phyloP scores from a whole-genome alignment of 2,113 vertebrate genomes.

The Miniopterus natalensis region DNA sequence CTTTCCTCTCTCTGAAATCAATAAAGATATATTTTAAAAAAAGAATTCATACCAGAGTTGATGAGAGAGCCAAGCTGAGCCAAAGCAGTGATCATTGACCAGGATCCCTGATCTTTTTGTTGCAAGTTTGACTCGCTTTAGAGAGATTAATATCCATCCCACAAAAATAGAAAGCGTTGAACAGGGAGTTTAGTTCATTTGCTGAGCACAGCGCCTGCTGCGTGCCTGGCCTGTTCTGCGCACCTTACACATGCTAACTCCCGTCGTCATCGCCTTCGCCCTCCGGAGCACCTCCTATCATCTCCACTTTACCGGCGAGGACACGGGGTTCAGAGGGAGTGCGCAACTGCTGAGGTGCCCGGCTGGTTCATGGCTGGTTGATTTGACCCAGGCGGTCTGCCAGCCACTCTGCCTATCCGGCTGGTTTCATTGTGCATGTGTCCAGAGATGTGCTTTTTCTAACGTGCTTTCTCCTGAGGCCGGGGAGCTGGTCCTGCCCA shows the following conservation, averaged over 20 bases:
- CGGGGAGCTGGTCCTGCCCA: not conserved
- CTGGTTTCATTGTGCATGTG: not conserved
- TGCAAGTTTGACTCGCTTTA: not conserved
- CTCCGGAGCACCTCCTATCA: not conserved
- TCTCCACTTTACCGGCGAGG: not conserved
- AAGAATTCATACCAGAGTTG: not conserved
- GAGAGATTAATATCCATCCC: conserved; percentile 25
- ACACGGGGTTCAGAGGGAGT: conserved; percentile 6
- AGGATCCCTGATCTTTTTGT: not conserved
- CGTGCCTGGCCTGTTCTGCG: not conserved
- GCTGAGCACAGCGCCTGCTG: not conserved
- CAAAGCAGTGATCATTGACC: not conserved
- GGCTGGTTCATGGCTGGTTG: not conserved
- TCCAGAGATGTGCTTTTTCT: not conserved
- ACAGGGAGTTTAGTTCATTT: not conserved
- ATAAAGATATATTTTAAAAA: too few relatives aligned
- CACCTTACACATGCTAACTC: not conserved
- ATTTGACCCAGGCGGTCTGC: not conserved
- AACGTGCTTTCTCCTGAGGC: not conserved
- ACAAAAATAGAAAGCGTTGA: not conserved
- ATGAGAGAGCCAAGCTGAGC: not conserved
- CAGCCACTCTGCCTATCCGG: not conserved
- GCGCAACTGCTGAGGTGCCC: not conserved
- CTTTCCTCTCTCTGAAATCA: too few relatives aligned
- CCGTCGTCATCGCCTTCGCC: not conserved